phyloP scores from a whole-genome alignment of 2,113 vertebrate genomes.

The Azemiops feae region DNA sequence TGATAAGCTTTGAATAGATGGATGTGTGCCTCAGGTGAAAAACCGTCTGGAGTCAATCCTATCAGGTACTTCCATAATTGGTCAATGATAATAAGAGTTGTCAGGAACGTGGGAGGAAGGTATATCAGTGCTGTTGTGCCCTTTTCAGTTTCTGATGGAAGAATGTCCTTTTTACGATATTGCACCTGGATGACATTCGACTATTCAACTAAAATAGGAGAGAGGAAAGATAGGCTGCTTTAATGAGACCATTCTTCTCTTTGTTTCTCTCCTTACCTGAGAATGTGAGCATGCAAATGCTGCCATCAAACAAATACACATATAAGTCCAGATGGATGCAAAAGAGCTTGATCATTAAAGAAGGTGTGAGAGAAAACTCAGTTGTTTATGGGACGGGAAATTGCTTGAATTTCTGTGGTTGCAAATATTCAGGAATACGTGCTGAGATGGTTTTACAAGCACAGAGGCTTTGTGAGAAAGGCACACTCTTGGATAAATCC shows the following conservation, averaged over 20 bases:
- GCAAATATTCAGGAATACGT: conserved; percentile 45
- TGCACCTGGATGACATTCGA: not conserved
- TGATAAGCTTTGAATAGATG: not conserved
- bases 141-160: not conserved
- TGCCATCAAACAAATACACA: not conserved
- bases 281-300: not conserved
- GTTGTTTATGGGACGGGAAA: conserved; percentile 7
- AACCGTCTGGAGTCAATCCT: not conserved
- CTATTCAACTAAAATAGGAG: not conserved
- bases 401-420: conserved; percentile 29
- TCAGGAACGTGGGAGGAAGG: not conserved
- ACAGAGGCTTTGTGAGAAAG: conserved; percentile 61
- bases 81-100: not conserved
- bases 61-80: not conserved
- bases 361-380: conserved; percentile 31
- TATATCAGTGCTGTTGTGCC: not conserved
- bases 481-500: conserved; percentile 48
- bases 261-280: not conserved
- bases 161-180: not conserved
- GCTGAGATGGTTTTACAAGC: conserved; percentile 49
- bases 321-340: not conserved
- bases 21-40: not conserved
- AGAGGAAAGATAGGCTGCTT: not conserved
- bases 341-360: not conserved
- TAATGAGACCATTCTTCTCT: not conserved